Evolutionary conservation across 2,888 invertebrate species (phyloP), one percentile per base, ranked within the genome.

Genomic region (Netelia virgata): DNA sequence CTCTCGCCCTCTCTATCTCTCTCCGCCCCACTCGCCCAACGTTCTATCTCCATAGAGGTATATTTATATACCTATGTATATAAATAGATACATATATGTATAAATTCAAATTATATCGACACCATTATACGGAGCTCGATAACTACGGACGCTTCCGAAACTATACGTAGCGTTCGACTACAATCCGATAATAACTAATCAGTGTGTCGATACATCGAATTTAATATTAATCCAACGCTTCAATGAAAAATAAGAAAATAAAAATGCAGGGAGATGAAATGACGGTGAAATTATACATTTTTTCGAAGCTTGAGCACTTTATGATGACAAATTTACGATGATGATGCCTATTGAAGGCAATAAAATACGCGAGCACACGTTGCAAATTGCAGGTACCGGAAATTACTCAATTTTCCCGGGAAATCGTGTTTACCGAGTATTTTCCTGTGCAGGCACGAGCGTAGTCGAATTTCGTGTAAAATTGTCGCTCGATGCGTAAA

Each of bases 401-500:
- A 57, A 70, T 70, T 57, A 43, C 36, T 28, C 57, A 18, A 57
- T 70, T 55, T 41, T 41, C 28, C 55, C 18, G 28, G 41, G 16
- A 41, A 70, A 11, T 23, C 20, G 11, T 3, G 57, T 53, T 63
- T 53, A 8, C 9, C n/a, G 6, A 20, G 6, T 14, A 63, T n/a
- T 74, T 53, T 6, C n/a, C 28, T 47, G 8, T 43, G n/a, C 20
- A 28, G 23, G 14, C 63, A 16, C 41, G 20, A 28, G 16, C 3
- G 47, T 74, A 16, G 3, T 9, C 5, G 41, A 74, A 73, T 61
- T 47, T 61, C 47, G 5, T 11, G 16, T 50, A 16, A 28, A 74
- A 74, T 74, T 74, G 61, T 63, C 63, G 36, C 72, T 23, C n/a
- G 20, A 9, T n/a, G 59, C 43, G 10, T 57, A n/a, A 64, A 64